These are phyloP conservation scores for Syngnathus scovelli DNA, from an alignment of 2,113 vertebrate genomes.

Conservation along the genomic window DNA sequence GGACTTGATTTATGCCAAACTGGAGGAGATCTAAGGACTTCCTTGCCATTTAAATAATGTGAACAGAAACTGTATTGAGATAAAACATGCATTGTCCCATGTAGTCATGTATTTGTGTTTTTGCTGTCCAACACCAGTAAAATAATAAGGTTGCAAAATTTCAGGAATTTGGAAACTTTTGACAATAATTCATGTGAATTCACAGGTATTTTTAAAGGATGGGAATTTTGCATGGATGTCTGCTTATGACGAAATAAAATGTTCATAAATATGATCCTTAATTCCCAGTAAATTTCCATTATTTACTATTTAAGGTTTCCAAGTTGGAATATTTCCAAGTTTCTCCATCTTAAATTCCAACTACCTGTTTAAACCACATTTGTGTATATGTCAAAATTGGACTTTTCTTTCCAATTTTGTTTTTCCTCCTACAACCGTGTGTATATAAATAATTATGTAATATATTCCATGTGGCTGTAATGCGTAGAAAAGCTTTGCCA, in stretches of 20 bases:
- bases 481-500: slow-evolving; percentile 32
- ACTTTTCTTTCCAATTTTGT: slow-evolving; percentile 16
- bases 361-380: neutral
- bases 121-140: neutral
- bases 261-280: neutral
- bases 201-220: no score
- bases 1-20: neutral
- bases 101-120: neutral
- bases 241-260: no score
- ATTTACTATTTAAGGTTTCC: neutral
- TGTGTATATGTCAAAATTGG: slow-evolving; percentile 35
- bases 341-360: neutral
- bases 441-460: slow-evolving; percentile 81
- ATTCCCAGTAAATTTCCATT: neutral
- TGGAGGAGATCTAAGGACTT: neutral
- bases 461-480: slow-evolving; percentile 65
- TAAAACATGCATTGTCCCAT: neutral
- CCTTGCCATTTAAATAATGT: neutral
- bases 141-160: neutral
- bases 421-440: slow-evolving; percentile 39
- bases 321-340: neutral
- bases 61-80: neutral
- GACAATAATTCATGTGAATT: neutral
- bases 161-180: neutral
- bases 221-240: no score